Evolutionary conservation across 2,113 vertebrate species (phyloP), one percentile per base, ranked within the genome.

Genomic region (Glareola pratincola): DNA sequence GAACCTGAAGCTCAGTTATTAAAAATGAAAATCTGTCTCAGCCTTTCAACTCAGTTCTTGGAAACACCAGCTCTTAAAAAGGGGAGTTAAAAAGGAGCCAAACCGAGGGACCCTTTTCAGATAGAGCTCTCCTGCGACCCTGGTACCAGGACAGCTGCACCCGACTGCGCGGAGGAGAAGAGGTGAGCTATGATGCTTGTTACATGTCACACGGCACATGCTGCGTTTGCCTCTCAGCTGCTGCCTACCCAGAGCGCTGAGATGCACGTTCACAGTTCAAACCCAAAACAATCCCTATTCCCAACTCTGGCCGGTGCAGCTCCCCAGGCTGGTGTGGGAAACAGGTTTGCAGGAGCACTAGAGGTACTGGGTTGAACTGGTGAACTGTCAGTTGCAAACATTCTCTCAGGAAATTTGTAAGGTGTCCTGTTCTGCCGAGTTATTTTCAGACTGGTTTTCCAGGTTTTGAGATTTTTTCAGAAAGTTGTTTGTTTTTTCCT

Each of bases 11-110:
- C 87, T 78, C 84, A 92, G 91, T 97, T 97, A 97, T 96, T 98
- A 97, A 97, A 98, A 97, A 96, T 96, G 95, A 98, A 97, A 96
- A 96, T 95, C 86, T 96, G 88, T 92, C 90, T 96, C 94, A 92
- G 78, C 47, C 78, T 97, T 94, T 96, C 86, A 94, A 86, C 34
- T 79, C 95, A 80, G 94, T 95, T 97, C 88, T 89, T 97, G 89
- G 89, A 96, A 97, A 90, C 89, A 88, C 53, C 83, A 95, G 67
- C 91, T 73, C 29, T 91, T 97, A 97, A 94, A 97, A 97, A 83
- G 86, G 30, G 74, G 66, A 90, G 72, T 53, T 97, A 80, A 92
- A 94, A 91, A 93, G 86, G 41, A 91, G 57, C 22, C 69, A 95
- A 92, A 69, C 66, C 1, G 9, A 94, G 47, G 14, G 71, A 95